phyloP scores from a whole-genome alignment of 1,140 invertebrate genomes.

The Drosophila oshimai region DNA sequence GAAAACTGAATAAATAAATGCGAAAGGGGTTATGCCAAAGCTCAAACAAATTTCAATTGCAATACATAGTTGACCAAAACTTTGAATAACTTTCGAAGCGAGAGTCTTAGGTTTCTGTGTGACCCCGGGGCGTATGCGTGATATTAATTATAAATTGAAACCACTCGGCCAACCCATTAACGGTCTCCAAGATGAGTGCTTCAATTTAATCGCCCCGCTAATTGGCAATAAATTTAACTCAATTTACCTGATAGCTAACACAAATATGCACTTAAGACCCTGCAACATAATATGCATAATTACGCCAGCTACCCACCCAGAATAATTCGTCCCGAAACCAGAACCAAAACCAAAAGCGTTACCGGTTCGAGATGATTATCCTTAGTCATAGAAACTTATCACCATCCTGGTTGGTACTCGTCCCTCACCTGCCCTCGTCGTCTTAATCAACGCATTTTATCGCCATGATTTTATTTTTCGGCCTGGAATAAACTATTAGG shows the following conservation, averaged over 20 bases:
- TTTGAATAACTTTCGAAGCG: neutral
- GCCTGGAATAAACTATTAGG: slow-evolving; percentile 76
- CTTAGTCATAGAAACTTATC: slow-evolving; percentile 3
- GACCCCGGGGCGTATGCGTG: slow-evolving; percentile 42
- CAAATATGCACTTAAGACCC: slow-evolving; percentile 44
- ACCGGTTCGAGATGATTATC: slow-evolving; percentile 17
- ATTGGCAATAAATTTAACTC: slow-evolving; percentile 66
- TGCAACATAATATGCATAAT: slow-evolving; percentile 70
- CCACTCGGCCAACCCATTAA: slow-evolving; percentile 33
- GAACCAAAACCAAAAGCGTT: neutral
- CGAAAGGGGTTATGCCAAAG: neutral
- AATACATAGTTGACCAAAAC: slow-evolving; percentile 21
- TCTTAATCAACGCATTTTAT: slow-evolving; percentile 66
- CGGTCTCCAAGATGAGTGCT: slow-evolving; percentile 17
- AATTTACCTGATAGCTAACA: slow-evolving; percentile 24
- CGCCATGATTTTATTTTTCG: slow-evolving; percentile 62
- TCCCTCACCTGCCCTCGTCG: slow-evolving; percentile 14
- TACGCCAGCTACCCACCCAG: slow-evolving; percentile 3
- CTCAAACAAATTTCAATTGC: slow-evolving; percentile 6
- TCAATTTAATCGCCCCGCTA: slow-evolving; percentile 57
- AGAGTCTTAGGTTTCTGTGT: neutral
- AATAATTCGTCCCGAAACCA: neutral
- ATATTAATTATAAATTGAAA: slow-evolving; percentile 41
- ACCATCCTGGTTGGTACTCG: slow-evolving; percentile 5
- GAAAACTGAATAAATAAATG: slow-evolving; percentile 18